Evolutionary conservation across 2,113 vertebrate genomes (phyloP), one percentile per base, ranked within the genome.

Genomic region (Lepus europaeus): DNA sequence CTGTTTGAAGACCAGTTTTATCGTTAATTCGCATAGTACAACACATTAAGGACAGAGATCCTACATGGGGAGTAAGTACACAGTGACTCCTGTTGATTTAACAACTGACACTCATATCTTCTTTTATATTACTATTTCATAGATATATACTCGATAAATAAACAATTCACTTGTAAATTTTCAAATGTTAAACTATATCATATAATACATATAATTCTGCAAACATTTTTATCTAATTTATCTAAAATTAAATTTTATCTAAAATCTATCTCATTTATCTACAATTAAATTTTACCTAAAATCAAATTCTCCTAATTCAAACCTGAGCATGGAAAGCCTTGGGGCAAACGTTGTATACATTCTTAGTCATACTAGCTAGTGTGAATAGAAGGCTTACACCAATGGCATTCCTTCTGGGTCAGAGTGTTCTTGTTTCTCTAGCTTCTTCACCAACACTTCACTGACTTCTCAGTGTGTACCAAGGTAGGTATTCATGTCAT

Each of bases 161-260:
- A 9, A 73, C 31, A 59, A 66, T 61, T 86, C 22, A 45, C 82
- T 90, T 83, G 12, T 25, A 95, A 92, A 0, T 36, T 78, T 82
- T 93, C 31, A 78, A 76, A 63, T 22, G 20, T 68, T 88, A 85
- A 36, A 17, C 49, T 73, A 11, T 33, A 49, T 22, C 3, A 66
- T 72, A 69, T 9, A 64, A n/a, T 33, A 56, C 0, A 22, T 76
- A 45, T 14, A 17, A 33, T 85, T 77, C 23, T 86, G 0, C 16
- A 81, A 45, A 45, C 45, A 45, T 45, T 45, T 45, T 45, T 45
- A 61, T 1, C 45, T 64, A 53, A 45, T 94, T 96, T 76, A 39
- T 14, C 70, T 68, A 78, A 86, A 78, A 39, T 82, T 89, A 89
- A 90, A 39, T 87, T 87, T 45, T 45, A 45, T 3, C 31, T 90